Base-by-base conservation (phyloP, 2,797 vertebrate species). In the Toxotes lorentzi region DNA sequence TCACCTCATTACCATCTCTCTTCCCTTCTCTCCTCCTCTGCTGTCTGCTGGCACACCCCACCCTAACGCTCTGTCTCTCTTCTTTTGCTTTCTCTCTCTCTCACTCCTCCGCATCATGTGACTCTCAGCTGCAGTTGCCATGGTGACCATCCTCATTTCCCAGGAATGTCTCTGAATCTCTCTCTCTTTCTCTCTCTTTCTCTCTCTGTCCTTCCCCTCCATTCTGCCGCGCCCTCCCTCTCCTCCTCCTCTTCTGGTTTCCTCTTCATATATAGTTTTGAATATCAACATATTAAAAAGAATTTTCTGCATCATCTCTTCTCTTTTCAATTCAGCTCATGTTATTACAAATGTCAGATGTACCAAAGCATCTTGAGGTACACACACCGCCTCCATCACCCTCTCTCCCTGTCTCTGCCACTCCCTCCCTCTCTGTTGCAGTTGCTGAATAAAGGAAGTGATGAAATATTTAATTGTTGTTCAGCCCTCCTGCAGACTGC, bases 401-500 rank as follows among this genome's bases (percentile, higher is more conserved):
- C 43, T 10, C 54, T 7, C 19, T 75, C 74, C 65, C 19, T 9
- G 7, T 8, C 68, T 21, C 58, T 10, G 64, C 79, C 73, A 19
- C 61, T 65, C 70, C 54, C 80, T 79, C 80, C 68, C 72, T 84
- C 87, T 69, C 66, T 83, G 79, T 86, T 83, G 84, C 85, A 87
- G 84, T 84, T 87, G 79, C 82, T 95, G 81, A 94, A 95, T 95
- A 94, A 95, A 94, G 92, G 87, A 94, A 90, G 89, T 88, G 88
- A 95, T 96, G 77, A 95, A 95, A 96, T 94, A 96, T 95, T 94
- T 92, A 95, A 89, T 82, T 92, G 93, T 91, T 92, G 91, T 93
- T 93, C 86, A 85, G 88, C 82, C 91, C 90, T 92, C 93, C 93
- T 87, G 89, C 80, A 87, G 92, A 91, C 90, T 60, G 57, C 88